Evolutionary conservation across 2,113 vertebrate species (phyloP).

Genomic region (Podilymbus podiceps): DNA sequence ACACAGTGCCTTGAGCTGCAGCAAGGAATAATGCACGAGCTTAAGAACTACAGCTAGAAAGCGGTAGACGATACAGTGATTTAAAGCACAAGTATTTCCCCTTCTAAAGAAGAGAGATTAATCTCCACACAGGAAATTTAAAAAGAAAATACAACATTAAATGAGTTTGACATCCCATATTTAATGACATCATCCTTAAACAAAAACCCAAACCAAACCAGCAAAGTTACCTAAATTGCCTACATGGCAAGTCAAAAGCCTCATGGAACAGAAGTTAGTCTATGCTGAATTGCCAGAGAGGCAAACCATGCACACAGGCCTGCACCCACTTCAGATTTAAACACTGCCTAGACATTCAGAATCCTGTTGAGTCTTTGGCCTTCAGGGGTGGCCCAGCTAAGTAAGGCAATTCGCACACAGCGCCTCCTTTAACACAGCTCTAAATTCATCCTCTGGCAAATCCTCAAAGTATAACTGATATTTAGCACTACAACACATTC

Average conservation of each 20-base stretch:
- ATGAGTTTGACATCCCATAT: neutral
- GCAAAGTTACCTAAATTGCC: neutral
- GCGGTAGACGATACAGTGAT: neutral
- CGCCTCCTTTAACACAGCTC: neutral
- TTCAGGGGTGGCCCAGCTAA: neutral
- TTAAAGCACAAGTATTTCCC: neutral
- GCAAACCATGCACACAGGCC: neutral
- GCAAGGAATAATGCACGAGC: neutral
- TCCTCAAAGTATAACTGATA: neutral
- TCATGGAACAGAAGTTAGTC: neutral
- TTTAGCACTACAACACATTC: neutral
- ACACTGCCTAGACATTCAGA: neutral
- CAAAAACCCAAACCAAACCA: neutral
- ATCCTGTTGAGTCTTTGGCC: neutral
- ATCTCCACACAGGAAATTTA: neutral
- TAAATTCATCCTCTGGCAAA: constrained; percentile 2
- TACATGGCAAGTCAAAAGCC: neutral
- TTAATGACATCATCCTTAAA: neutral
- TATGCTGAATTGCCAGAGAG: neutral
- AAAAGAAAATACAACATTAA: neutral
- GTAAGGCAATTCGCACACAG: neutral
- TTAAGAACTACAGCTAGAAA: neutral
- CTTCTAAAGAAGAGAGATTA: neutral
- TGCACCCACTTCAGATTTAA: neutral
- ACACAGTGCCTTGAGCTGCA: neutral